Conservation (phyloP, 2,888 invertebrate genomes). For the Allolobophora icterica region DNA sequence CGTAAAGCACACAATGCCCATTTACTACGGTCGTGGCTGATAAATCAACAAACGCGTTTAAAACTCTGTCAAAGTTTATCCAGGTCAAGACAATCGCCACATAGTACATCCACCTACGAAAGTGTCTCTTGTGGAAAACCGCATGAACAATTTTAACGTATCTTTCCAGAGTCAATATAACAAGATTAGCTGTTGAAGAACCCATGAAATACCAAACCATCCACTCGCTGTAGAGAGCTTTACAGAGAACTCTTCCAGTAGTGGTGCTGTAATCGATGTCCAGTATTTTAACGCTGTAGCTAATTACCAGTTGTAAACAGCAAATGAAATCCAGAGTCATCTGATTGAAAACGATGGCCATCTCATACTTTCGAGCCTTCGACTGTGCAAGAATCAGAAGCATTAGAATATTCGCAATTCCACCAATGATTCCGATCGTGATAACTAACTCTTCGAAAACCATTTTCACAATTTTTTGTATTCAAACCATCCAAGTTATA, state of each 20-base stretch:
- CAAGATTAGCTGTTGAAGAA: background rate
- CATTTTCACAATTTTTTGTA: background rate
- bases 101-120: background rate
- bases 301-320: background rate
- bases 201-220: background rate
- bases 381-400: background rate
- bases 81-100: background rate
- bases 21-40: background rate
- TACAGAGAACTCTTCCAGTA: background rate
- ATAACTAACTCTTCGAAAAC: background rate
- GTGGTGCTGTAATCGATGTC: background rate
- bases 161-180: background rate
- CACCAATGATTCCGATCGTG: background rate
- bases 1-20: background rate
- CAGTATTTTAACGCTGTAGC: background rate
- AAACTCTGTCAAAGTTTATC: background rate
- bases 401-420: background rate
- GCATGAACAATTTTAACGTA: background rate
- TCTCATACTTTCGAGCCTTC: background rate
- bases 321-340: background rate
- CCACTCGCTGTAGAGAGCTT: background rate
- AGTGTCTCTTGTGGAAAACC: background rate
- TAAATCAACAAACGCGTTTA: background rate
- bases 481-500: background rate
- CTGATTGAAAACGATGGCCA: slow-evolving; percentile 8